phyloP scores from a whole-genome alignment of 2,888 invertebrate genomes.

The Drosophila differens region DNA sequence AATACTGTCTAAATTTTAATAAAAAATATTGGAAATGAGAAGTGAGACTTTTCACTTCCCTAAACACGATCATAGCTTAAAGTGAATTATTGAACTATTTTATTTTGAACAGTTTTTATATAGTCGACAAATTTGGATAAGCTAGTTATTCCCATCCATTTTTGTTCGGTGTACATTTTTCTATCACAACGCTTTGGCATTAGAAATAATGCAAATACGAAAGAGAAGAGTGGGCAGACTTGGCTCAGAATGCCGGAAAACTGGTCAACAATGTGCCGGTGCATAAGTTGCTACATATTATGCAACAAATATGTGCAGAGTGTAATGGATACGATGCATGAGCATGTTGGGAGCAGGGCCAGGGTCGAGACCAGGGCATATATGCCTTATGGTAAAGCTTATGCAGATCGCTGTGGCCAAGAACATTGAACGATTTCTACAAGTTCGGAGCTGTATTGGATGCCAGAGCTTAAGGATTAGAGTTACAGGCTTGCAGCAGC shows the following conservation, averaged over 20 bases:
- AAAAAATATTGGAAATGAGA: background rate
- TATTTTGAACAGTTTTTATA: background rate
- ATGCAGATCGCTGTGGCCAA: conserved; percentile 45
- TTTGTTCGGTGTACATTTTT: conserved; percentile 51
- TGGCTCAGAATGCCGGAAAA: conserved; percentile 45
- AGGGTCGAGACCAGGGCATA: background rate
- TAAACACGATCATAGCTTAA: background rate
- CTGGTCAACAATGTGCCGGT: conserved; percentile 72
- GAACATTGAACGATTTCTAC: conserved; percentile 21
- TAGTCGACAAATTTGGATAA: background rate
- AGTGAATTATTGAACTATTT: background rate
- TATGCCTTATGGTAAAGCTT: conserved; percentile 10
- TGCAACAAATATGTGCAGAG: conserved; percentile 70
- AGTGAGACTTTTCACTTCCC: background rate
- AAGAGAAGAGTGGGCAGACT: conserved; percentile 4
- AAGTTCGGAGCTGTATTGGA: conserved; percentile 24
- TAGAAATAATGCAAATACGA: conserved; percentile 61
- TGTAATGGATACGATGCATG: conserved; percentile 33
- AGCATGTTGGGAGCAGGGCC: background rate
- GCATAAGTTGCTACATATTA: conserved; percentile 74
- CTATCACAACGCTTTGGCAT: conserved; percentile 68
- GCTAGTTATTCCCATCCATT: background rate
- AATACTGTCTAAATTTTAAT: accelerated
- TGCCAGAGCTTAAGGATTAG: conserved; percentile 28
- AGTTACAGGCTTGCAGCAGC: conserved; percentile 7